Evolutionary conservation across 2,888 invertebrate species (phyloP).

Genomic region (Harpalus rubripes): DNA sequence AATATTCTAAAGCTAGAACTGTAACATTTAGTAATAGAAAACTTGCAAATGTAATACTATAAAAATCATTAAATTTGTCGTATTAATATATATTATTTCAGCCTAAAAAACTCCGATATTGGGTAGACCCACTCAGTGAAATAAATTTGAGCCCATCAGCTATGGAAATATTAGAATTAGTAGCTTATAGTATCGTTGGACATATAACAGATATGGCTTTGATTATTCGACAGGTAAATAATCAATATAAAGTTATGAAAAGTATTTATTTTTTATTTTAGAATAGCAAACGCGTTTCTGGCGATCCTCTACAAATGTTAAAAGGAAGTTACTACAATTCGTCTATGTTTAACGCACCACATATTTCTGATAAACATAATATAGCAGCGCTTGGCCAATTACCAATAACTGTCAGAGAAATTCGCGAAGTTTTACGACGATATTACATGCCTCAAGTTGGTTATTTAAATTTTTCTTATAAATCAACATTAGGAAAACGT

Average conservation of each 20-base stretch:
- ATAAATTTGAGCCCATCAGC: slow-evolving; percentile 82
- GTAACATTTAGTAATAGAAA: slow-evolving; percentile 82
- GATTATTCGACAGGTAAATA: slow-evolving; percentile 84
- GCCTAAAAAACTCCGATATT: slow-evolving; percentile 79
- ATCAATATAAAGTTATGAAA: neutral
- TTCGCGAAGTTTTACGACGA: slow-evolving; percentile 89
- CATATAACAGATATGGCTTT: slow-evolving; percentile 92
- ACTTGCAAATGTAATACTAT: slow-evolving; percentile 71
- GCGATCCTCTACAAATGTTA: slow-evolving; percentile 86
- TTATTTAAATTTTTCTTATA: slow-evolving; percentile 78
- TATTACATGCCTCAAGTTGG: slow-evolving; percentile 83
- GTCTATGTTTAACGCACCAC: slow-evolving; percentile 80
- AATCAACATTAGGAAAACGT: slow-evolving; percentile 78
- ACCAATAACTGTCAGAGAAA: slow-evolving; percentile 88
- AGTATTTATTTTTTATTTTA: slow-evolving; percentile 10
- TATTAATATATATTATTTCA: slow-evolving; percentile 9
- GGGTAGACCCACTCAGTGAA: slow-evolving; percentile 83
- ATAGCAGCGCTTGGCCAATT: slow-evolving; percentile 81
- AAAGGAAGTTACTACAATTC: slow-evolving; percentile 84
- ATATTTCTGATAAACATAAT: slow-evolving; percentile 69
- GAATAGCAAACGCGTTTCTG: slow-evolving; percentile 82
- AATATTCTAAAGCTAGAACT: slow-evolving; percentile 89
- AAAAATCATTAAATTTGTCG: slow-evolving; percentile 65
- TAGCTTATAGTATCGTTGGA: slow-evolving; percentile 94
- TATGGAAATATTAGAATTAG: slow-evolving; percentile 88